Evolutionary conservation across 2,113 vertebrate genomes (phyloP).

Genomic region (Paradoxurus hermaphroditus): DNA sequence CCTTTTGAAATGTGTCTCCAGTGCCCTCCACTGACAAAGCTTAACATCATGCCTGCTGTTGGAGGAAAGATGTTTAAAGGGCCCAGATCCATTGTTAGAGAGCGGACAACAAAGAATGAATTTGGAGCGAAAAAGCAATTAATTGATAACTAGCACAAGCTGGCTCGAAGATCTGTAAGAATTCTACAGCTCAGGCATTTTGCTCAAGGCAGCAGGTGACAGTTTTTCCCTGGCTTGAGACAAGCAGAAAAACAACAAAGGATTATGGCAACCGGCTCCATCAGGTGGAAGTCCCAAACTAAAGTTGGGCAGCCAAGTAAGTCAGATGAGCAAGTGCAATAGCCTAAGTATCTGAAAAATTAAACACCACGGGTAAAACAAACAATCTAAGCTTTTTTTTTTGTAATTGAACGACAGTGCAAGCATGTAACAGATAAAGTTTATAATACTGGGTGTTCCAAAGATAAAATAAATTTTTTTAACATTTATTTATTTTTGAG

Average conservation of each 20-base stretch:
- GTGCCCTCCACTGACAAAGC: neutral
- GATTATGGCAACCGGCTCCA: neutral
- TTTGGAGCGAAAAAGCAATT: neutral
- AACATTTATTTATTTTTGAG: no score
- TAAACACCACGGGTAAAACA: neutral
- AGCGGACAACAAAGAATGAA: neutral
- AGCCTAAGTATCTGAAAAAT: neutral
- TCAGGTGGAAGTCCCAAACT: neutral
- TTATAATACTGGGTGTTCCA: neutral
- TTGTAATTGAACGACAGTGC: neutral
- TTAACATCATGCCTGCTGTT: neutral
- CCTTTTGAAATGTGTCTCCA: neutral
- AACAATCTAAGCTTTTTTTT: neutral
- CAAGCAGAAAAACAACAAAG: neutral
- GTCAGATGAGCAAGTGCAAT: neutral
- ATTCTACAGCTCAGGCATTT: neutral
- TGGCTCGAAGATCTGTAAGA: neutral
- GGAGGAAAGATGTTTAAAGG: neutral
- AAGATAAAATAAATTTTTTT: neutral
- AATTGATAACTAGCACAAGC: neutral
- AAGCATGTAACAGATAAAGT: neutral
- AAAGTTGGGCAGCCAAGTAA: neutral
- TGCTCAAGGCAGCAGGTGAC: neutral
- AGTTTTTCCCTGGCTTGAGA: neutral
- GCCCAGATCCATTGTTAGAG: neutral